phyloP scores from a whole-genome alignment of 2,113 vertebrate genomes.

The Gila orcuttii region DNA sequence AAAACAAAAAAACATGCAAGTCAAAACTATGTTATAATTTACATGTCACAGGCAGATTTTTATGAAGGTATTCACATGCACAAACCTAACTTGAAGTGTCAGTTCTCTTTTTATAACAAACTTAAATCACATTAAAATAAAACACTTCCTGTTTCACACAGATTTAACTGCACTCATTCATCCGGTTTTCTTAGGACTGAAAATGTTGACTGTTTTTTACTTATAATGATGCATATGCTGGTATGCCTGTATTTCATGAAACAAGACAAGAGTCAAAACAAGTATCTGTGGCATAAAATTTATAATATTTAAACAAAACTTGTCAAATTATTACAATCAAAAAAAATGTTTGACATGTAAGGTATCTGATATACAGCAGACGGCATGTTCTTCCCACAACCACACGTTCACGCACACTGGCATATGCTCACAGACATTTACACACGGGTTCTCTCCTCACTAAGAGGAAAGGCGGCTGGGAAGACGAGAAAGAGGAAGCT shows the following conservation, averaged over 20 bases:
- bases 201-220: conserved; percentile 2
- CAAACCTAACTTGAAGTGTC: not conserved
- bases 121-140: conserved; percentile 13
- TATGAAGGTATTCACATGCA: not conserved
- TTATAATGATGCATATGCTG: conserved; percentile 1
- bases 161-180: conserved; percentile 1
- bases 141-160: conserved; percentile 35
- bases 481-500: conserved; percentile 53
- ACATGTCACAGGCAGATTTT: not conserved
- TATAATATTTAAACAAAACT: not conserved
- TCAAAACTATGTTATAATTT: not conserved
- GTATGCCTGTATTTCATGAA: not conserved
- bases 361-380: conserved; percentile 35
- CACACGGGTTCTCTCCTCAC: conserved; percentile 35
- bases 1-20: not conserved
- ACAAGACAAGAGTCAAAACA: conserved; percentile 8
- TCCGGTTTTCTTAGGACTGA: not conserved
- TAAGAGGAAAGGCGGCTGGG: conserved; percentile 41
- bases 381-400: not conserved
- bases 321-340: conserved; percentile 14
- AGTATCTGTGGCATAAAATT: not conserved
- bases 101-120: conserved; percentile 1
- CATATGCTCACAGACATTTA: conserved; percentile 21
- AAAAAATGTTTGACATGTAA: not conserved
- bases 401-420: not conserved